phyloP scores from a whole-genome alignment of 2,797 vertebrate species.

The Capromys pilorides region DNA sequence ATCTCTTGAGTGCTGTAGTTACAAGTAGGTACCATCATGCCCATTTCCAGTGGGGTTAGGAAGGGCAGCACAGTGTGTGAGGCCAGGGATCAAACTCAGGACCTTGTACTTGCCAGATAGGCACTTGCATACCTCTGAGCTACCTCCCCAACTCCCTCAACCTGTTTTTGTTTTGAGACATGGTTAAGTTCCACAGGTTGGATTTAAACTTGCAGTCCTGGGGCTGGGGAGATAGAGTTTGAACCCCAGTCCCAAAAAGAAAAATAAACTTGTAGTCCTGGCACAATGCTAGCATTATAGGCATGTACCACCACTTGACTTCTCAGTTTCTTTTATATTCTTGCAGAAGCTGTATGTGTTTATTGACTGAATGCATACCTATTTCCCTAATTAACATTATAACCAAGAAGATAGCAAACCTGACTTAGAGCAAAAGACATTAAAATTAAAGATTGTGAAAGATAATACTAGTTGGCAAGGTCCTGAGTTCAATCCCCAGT shows the following conservation, averaged over 20 bases:
- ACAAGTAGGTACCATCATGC: not conserved
- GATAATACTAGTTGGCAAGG: not conserved
- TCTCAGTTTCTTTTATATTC: slow-evolving; percentile 12
- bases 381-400: not conserved
- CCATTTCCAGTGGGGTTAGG: no score
- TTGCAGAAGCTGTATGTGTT: not conserved
- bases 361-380: not conserved
- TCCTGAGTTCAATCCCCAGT: no score
- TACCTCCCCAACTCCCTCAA: no score
- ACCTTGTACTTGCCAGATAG: no score
- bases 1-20: no score
- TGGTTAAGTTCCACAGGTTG: not conserved
- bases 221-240: no score
- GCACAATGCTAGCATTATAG: not conserved
- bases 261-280: no score
- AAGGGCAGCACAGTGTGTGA: no score
- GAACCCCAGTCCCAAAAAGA: no score
- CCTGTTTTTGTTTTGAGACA: not conserved
- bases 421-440: not conserved
- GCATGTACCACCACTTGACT: not conserved
- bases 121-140: no score
- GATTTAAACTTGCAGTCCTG: not conserved
- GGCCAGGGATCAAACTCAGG: no score
- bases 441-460: slow-evolving; percentile 42
- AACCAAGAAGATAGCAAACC: not conserved